Conservation (phyloP, 2,797 vertebrate genomes). For the Podarcis lilfordi region DNA sequence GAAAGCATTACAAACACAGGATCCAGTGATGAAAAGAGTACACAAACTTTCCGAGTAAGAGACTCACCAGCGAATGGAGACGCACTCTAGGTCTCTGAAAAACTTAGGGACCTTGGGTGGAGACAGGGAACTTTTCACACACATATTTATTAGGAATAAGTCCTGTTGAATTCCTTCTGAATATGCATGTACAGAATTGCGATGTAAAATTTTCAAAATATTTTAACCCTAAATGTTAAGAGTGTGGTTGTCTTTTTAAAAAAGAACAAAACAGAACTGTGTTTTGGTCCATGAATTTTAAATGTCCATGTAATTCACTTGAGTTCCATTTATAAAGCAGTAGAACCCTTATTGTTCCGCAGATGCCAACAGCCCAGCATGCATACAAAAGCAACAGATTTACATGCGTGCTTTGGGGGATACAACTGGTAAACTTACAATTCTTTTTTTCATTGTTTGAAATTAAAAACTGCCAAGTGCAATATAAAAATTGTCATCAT, state of each 20-base stretch:
- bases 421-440: conserved; percentile 24
- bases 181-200: background rate
- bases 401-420: conserved; percentile 15
- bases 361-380: conserved; percentile 17
- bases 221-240: background rate
- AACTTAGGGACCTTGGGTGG: too few relatives aligned
- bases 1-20: too few relatives aligned
- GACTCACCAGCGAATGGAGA: too few relatives aligned
- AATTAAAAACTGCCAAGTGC: conserved; percentile 27
- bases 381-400: conserved; percentile 2
- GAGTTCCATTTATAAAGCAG: conserved; percentile 20
- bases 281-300: background rate
- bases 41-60: too few relatives aligned
- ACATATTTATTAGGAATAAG: too few relatives aligned
- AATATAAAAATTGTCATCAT: conserved; percentile 15
- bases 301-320: conserved; percentile 5
- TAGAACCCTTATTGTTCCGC: background rate
- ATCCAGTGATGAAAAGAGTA: too few relatives aligned
- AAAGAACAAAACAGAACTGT: background rate
- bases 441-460: conserved; percentile 21
- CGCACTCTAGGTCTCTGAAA: too few relatives aligned
- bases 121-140: too few relatives aligned
- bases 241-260: background rate
- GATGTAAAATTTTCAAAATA: background rate
- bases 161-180: background rate